A percentile compares a stretch with the other conserved stretches of the same genome.
These are phyloP conservation scores for Prietella phreatophila DNA, from an alignment of 2,113 vertebrate genomes.

Conservation along the genomic window DNA sequence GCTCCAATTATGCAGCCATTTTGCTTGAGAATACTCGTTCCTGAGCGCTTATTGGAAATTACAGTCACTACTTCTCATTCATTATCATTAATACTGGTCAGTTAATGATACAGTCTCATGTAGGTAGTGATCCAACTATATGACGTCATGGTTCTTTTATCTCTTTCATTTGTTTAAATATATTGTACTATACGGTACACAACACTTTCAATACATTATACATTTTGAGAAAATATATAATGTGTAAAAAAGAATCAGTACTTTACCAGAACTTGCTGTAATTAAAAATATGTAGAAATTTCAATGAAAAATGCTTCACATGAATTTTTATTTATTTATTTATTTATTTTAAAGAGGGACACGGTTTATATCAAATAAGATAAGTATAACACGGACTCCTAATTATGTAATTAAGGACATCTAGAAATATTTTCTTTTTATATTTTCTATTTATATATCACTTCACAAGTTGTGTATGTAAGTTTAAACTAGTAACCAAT, in stretches of 20 bases:
- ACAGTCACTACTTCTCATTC: conserved; percentile 49
- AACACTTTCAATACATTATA: background rate
- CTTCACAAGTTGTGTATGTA: background rate
- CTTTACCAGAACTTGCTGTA: background rate
- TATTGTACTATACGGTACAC: background rate
- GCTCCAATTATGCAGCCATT: conserved; percentile 77
- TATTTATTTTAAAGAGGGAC: background rate
- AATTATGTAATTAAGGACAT: background rate
- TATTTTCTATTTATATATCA: background rate
- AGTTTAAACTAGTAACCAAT: background rate
- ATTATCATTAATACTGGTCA: conserved; percentile 40
- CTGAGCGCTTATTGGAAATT: conserved; percentile 61
- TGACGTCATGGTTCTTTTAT: background rate
- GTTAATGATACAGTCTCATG: conserved; percentile 19
- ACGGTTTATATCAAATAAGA: background rate
- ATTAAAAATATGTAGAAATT: background rate
- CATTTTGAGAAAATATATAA: background rate
- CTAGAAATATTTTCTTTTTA: background rate
- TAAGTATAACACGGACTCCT: background rate
- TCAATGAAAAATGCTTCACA: background rate
- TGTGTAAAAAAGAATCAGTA: background rate
- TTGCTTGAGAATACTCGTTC: conserved; percentile 68
- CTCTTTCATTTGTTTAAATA: background rate
- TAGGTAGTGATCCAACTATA: background rate
- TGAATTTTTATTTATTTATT: too few relatives aligned